Percentiles rank a stretch among this genome's conserved stretches.
Evolutionary conservation across 2,888 invertebrate genomes (phyloP).

Genomic region (Nemoura dubitans): DNA sequence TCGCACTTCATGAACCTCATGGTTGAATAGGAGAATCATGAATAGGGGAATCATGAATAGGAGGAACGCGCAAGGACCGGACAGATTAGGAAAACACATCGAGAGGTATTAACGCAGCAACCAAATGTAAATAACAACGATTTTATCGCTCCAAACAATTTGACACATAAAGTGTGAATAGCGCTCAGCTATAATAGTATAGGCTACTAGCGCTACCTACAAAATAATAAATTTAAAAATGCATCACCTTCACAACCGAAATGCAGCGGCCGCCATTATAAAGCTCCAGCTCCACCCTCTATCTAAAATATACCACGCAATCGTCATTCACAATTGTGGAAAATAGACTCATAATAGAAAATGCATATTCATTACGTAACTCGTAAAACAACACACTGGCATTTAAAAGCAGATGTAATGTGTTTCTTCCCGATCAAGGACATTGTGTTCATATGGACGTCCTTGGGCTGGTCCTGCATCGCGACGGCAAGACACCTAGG

Average conservation of each 20-base stretch:
- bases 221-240: not conserved
- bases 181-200: not conserved
- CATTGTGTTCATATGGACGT: slow-evolving; percentile 38
- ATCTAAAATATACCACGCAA: not conserved
- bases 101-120: too few species aligned
- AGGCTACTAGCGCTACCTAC: not conserved
- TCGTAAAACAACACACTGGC: slow-evolving; percentile 26
- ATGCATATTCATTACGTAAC: slow-evolving; percentile 21
- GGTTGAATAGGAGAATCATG: too few species aligned
- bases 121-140: not conserved
- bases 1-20: too few species aligned
- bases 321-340: not conserved
- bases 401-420: slow-evolving; percentile 12
- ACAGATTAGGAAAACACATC: too few species aligned
- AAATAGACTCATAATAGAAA: slow-evolving; percentile 43
- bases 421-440: not conserved
- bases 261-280: not conserved
- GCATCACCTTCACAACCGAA: not conserved
- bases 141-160: slow-evolving; percentile 13
- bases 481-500: not conserved
- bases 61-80: not conserved
- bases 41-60: too few species aligned
- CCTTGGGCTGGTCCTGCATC: slow-evolving; percentile 25
- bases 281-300: not conserved
- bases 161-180: not conserved